phyloP scores from a whole-genome alignment of 2,797 vertebrate species.

The Buceros bicornis region DNA sequence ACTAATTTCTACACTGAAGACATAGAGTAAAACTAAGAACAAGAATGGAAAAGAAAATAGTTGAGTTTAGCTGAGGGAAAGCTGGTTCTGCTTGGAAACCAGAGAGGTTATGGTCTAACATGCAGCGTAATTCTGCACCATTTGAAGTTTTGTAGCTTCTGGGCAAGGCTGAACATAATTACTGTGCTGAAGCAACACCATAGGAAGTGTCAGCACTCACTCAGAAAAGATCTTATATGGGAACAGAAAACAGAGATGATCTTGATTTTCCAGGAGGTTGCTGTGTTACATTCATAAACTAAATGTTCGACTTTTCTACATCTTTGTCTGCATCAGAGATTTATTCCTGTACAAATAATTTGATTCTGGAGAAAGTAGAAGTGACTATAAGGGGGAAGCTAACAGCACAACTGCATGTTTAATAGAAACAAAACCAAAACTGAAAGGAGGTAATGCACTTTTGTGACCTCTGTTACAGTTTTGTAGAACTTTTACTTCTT shows the following conservation, averaged over 20 bases:
- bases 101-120: neutral
- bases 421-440: neutral
- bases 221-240: neutral
- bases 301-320: neutral
- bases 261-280: neutral
- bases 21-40: neutral
- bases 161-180: neutral
- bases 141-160: neutral
- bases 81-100: neutral
- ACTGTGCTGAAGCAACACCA: neutral
- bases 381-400: neutral
- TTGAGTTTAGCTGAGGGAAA: neutral
- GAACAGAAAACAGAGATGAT: neutral
- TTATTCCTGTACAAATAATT: neutral
- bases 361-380: neutral
- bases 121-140: neutral
- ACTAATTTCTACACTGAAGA: neutral
- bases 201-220: neutral
- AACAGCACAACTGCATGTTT: neutral
- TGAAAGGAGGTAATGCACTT: neutral
- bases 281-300: neutral
- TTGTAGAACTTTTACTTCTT: neutral
- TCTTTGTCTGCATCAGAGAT: neutral
- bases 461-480: neutral
- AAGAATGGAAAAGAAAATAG: neutral